Percentiles rank a stretch among this genome's conserved stretches.
Evolutionary conservation across 1,140 invertebrate species (phyloP).

Genomic region (Drosophila nigrodunni): DNA sequence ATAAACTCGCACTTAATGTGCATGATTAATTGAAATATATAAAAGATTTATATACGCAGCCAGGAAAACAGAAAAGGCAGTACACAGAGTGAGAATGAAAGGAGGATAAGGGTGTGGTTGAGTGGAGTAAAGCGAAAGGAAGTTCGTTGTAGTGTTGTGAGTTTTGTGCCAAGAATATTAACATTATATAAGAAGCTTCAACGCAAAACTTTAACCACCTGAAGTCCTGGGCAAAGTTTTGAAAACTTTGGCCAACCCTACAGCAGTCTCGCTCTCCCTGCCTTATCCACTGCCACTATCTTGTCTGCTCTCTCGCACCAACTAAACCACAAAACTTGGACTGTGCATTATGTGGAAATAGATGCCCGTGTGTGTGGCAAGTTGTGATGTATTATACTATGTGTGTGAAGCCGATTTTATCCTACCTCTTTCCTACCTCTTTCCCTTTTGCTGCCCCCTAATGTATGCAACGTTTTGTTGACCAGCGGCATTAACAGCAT

Average conservation of each 20-base stretch:
- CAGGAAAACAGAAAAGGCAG: background rate
- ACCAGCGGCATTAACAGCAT: conserved; percentile 11
- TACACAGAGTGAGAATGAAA: background rate
- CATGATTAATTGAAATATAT: conserved; percentile 40
- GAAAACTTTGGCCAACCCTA: conserved; percentile 11
- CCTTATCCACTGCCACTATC: background rate
- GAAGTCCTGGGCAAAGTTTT: conserved; percentile 33
- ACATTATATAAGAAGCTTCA: conserved; percentile 27
- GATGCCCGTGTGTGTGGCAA: conserved; percentile 27
- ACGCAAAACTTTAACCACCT: conserved; percentile 41
- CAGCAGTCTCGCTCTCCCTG: no score
- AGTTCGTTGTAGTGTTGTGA: conserved; percentile 2
- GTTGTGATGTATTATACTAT: conserved; percentile 5
- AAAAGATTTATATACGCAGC: conserved; percentile 39
- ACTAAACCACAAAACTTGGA: conserved; percentile 28
- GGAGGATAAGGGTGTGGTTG: background rate
- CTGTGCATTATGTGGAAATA: conserved; percentile 58
- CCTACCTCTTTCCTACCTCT: background rate
- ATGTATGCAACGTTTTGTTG: conserved; percentile 59
- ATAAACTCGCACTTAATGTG: conserved; percentile 41
- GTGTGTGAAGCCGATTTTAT: conserved; percentile 10
- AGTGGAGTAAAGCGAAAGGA: background rate
- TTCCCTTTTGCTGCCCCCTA: background rate
- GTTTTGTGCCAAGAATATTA: conserved; percentile 18
- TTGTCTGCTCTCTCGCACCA: conserved; percentile 1